Conservation (phyloP, 2,888 invertebrate species). For the Orthonychiurus folsomi region DNA sequence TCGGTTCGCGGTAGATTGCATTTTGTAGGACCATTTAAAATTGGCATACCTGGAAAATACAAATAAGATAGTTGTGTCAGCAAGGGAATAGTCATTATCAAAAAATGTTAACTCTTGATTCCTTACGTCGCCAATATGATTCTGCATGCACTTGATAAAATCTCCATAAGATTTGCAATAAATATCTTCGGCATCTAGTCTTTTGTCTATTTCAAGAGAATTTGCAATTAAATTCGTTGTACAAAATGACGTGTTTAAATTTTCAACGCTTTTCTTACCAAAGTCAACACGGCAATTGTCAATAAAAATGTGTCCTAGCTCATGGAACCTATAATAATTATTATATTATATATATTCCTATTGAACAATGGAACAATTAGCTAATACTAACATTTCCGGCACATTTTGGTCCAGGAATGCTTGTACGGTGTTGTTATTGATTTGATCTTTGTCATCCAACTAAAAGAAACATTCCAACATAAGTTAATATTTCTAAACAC, state of each 20-base stretch:
- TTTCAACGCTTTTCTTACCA: background rate
- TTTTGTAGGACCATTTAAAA: conserved; percentile 3
- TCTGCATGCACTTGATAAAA: conserved; percentile 21
- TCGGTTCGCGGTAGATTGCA: no score
- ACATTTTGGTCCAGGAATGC: conserved; percentile 11
- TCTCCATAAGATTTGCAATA: conserved; percentile 20
- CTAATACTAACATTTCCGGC: conserved; percentile 10
- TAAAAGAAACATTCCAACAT: conserved; percentile 4
- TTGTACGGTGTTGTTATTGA: conserved; percentile 14
- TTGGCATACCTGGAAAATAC: no score
- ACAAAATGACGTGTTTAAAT: no score
- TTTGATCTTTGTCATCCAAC: conserved; percentile 8
- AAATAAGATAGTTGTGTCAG: no score
- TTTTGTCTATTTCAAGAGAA: conserved; percentile 11
- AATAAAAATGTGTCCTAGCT: conserved; percentile 16
- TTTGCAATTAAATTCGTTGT: background rate
- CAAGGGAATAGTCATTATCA: no score
- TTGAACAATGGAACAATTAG: background rate
- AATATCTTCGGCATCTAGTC: conserved; percentile 18
- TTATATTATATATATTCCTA: background rate
- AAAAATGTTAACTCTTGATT: background rate
- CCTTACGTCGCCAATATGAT: conserved; percentile 18
- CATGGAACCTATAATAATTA: conserved; percentile 13
- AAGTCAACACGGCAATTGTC: conserved; percentile 15
- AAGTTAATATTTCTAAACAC: background rate